Conservation (phyloP, 2,797 vertebrate species). For the Urocyon cinereoargenteus region DNA sequence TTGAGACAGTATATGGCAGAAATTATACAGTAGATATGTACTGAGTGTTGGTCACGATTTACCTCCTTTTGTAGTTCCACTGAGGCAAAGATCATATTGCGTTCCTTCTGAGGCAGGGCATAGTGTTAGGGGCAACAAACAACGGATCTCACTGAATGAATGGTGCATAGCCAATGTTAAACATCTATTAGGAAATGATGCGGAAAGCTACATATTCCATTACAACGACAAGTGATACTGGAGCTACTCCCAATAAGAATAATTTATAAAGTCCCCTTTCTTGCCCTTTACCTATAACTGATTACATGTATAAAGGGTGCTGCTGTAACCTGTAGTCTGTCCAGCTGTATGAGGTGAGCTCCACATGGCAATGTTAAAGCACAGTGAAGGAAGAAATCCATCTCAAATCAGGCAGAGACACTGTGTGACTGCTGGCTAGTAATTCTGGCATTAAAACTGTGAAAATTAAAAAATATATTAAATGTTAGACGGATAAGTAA, state of each 20-base stretch:
- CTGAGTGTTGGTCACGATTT: background rate
- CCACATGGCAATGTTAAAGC: background rate
- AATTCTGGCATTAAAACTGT: background rate
- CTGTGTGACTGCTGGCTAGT: background rate
- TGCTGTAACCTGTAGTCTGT: background rate
- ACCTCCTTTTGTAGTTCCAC: background rate
- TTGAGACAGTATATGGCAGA: background rate
- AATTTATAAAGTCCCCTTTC: background rate
- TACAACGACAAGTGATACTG: background rate
- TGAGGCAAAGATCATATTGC: background rate
- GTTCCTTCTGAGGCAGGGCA: background rate
- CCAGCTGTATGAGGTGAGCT: background rate
- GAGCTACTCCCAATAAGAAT: background rate
- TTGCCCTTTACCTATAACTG: background rate
- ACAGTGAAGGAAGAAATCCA: background rate
- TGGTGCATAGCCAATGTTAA: fast-evolving
- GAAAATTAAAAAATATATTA: background rate
- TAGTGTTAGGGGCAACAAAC: background rate
- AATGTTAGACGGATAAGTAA: background rate
- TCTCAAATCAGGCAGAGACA: background rate
- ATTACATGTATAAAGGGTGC: background rate
- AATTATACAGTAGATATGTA: background rate
- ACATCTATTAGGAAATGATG: background rate
- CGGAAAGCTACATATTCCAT: background rate
- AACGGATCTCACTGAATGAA: background rate